A percentile compares a stretch with the other conserved stretches of the same genome.
Conservation (phyloP, 92 coral and sea anemone genomes). For the Umimayanthus chanpuru region DNA sequence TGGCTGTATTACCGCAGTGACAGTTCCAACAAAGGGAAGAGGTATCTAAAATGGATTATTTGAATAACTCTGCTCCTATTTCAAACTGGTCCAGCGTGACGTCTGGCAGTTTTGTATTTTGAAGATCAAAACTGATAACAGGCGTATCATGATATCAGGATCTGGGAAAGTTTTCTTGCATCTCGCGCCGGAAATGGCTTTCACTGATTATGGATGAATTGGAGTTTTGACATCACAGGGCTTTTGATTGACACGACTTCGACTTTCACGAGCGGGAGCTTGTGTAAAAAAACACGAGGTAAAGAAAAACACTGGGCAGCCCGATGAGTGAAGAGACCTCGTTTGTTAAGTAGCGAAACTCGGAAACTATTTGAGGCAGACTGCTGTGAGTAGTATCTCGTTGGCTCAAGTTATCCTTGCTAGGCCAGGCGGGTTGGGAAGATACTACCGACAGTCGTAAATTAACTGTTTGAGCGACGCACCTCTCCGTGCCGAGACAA, state of each 20-base stretch:
- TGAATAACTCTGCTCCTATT: constrained; percentile 5
- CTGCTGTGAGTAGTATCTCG: constrained; percentile 16
- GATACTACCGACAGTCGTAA: not conserved
- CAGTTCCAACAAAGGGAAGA: constrained; percentile 25
- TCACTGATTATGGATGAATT: constrained; percentile 18
- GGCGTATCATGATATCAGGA: not conserved
- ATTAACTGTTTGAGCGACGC: not conserved
- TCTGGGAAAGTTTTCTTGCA: not conserved
- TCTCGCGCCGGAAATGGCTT: constrained; percentile 35
- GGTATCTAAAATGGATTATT: constrained; percentile 1
- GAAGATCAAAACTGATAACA: constrained; percentile 20
- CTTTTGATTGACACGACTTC: constrained; percentile 32
- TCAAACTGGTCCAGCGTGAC: constrained; percentile 39
- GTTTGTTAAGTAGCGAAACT: constrained; percentile 34
- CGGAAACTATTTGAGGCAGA: constrained; percentile 42
- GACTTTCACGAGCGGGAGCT: constrained; percentile 16
- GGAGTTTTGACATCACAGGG: constrained; percentile 49
- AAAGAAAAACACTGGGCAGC: constrained; percentile 13
- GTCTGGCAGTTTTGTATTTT: constrained; percentile 13
- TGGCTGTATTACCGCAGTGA: constrained; percentile 18
- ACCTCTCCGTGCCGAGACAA: not conserved
- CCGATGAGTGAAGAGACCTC: constrained; percentile 31
- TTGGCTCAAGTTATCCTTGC: not conserved
- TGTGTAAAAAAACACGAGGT: constrained; percentile 19
- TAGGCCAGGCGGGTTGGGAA: not conserved